These are phyloP conservation scores for Dolichotis patagonum DNA, from an alignment of 2,113 vertebrate species.

Conservation along the genomic window DNA sequence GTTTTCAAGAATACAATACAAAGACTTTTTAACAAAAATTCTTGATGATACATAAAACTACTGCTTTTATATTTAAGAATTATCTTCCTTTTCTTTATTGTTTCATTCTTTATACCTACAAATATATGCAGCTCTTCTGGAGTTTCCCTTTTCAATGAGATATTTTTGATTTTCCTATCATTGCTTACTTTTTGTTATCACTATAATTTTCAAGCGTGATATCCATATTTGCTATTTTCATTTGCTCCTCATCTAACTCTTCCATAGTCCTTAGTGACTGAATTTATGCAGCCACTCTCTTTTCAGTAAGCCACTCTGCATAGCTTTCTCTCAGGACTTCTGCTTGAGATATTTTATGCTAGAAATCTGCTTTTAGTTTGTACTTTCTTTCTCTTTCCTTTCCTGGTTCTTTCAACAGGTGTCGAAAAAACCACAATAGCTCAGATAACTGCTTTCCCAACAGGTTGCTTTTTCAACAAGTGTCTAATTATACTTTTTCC, in stretches of 20 bases:
- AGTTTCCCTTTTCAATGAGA: not conserved
- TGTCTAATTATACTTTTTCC: not conserved
- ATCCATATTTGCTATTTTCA: not conserved
- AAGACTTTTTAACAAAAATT: not conserved
- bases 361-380: not conserved
- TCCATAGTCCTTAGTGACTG: not conserved
- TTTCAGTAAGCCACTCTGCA: fast-evolving
- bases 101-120: not conserved
- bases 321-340: not conserved
- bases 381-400: not conserved
- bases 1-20: not conserved
- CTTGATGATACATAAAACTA: not conserved
- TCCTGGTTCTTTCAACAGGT: not conserved
- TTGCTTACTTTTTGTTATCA: not conserved
- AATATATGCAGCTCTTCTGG: not conserved
- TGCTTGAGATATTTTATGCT: not conserved
- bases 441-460: too few relatives aligned
- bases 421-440: too few relatives aligned
- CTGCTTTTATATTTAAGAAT: not conserved
- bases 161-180: not conserved
- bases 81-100: not conserved
- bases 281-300: not conserved
- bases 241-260: not conserved
- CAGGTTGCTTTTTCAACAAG: not conserved
- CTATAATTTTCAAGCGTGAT: not conserved